Percentiles rank a stretch among this genome's conserved stretches.
Evolutionary conservation across 2,888 invertebrate species (phyloP).

Genomic region (Drosophila hamatofila): DNA sequence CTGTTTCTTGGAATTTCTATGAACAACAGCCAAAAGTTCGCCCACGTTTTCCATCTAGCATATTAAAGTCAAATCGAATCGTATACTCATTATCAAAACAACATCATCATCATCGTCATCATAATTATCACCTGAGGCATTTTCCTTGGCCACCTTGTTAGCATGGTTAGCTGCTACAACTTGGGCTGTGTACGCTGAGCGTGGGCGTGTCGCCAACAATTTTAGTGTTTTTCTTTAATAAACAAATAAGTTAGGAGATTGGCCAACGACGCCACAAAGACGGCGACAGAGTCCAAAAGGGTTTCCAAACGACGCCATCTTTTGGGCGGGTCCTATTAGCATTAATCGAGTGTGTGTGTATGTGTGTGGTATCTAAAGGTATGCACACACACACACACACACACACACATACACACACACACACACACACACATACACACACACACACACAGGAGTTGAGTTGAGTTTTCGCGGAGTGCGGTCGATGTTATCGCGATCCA

Average conservation of each 20-base stretch:
- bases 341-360: conserved; percentile 57
- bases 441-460: conserved; percentile 13
- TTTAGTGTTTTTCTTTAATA: conserved; percentile 75
- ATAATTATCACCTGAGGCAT: conserved; percentile 22
- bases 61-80: conserved; percentile 18
- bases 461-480: too few relatives aligned
- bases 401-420: conserved; percentile 10
- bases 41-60: conserved; percentile 28
- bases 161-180: conserved; percentile 1
- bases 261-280: conserved; percentile 66
- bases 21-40: conserved; percentile 1
- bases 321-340: conserved; percentile 69
- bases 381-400: conserved; percentile 11
- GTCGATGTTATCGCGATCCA: too few relatives aligned
- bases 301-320: conserved; percentile 41
- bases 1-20: background rate
- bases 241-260: conserved; percentile 71
- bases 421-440: conserved; percentile 13
- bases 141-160: conserved; percentile 20
- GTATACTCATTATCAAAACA: background rate
- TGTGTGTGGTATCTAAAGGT: conserved; percentile 28
- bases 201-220: conserved; percentile 69
- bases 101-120: conserved; percentile 3
- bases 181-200: background rate
- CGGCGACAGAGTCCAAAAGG: conserved; percentile 52